Base-by-base conservation (phyloP, 2,888 invertebrate genomes). In the Tetragnatha montana region DNA sequence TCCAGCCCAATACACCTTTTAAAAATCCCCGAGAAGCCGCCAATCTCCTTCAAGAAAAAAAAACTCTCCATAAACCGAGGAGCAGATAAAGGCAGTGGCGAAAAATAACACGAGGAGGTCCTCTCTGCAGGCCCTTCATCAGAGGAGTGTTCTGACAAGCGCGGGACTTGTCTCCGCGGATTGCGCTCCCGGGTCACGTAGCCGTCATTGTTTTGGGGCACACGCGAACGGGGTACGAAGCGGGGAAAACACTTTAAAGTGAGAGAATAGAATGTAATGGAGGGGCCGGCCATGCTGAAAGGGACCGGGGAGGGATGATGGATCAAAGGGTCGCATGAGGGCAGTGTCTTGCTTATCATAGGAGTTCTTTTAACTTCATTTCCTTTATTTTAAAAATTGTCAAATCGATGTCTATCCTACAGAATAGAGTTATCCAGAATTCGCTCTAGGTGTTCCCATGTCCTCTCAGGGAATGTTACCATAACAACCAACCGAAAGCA, bases 231-330 rank as follows among this genome's bases (percentile, higher is more conserved):
- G 82, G 76, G 87, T 68, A 88, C 82, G 78, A 88, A 88, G 81
- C 81, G 69, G 74, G 35, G 87, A 81, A 87, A 87, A 81, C 87
- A 81, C 81, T 87, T 87, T 87, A 87, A 87, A 87, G 80, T 74
- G 75, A 69, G 81, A 80, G 87, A 87, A 87, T 81, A 81, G 81
- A 75, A 87, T 74, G 87, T 87, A 81, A 87, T 81, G 87, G 47
- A 17, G n/a, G 68, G 12, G 3, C 21, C 8, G 50, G 70, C 17
- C 51, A 78, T 21, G 22, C 85, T 19, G 19, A 85, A 85, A 78
- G 51, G 79, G 71, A 85, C 79, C 78, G 60, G 10, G 60, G 60
- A 60, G 60, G 60, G 60, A 60, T 17, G 60, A 60, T 10, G 60
- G 10, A 35, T 35, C 35, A 35, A 10, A 10, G 60, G 60, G 17